These are phyloP conservation scores for Megastigmus dorsalis DNA, from an alignment of 2,888 invertebrate genomes.

Conservation along the genomic window DNA sequence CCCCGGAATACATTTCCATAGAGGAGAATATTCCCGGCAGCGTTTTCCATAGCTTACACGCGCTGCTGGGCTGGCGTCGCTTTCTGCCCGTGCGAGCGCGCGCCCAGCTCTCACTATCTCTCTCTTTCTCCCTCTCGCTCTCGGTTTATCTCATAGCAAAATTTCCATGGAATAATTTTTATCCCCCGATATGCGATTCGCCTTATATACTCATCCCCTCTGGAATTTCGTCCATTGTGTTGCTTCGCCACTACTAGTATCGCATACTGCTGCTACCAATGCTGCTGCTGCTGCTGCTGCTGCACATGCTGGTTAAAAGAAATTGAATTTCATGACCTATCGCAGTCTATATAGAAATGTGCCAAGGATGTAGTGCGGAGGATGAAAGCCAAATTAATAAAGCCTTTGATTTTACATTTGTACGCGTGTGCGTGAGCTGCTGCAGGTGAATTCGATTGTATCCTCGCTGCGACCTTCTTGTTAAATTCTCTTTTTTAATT, in stretches of 20 bases:
- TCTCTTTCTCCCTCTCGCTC: too few species aligned
- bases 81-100: background rate
- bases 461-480: too few species aligned
- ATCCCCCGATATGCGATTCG: slow-evolving; percentile 42
- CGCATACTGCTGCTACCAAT: too few species aligned
- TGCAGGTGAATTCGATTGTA: too few species aligned
- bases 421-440: too few species aligned
- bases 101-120: too few species aligned
- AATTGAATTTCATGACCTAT: slow-evolving; percentile 51
- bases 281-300: too few species aligned
- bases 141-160: slow-evolving; percentile 42
- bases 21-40: slow-evolving; percentile 18
- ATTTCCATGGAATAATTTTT: slow-evolving; percentile 54
- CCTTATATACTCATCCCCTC: slow-evolving; percentile 6
- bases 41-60: slow-evolving; percentile 31
- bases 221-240: slow-evolving; percentile 40
- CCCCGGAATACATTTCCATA: slow-evolving; percentile 42
- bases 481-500: too few species aligned
- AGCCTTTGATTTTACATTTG: too few species aligned
- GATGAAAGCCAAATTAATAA: too few species aligned
- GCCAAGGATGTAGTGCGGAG: too few species aligned
- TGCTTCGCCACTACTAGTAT: too few species aligned
- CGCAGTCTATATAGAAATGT: slow-evolving; percentile 14
- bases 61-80: background rate
- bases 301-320: slow-evolving; percentile 5